phyloP scores from a whole-genome alignment of 2,888 invertebrate species.

The Cactoblastis cactorum region DNA sequence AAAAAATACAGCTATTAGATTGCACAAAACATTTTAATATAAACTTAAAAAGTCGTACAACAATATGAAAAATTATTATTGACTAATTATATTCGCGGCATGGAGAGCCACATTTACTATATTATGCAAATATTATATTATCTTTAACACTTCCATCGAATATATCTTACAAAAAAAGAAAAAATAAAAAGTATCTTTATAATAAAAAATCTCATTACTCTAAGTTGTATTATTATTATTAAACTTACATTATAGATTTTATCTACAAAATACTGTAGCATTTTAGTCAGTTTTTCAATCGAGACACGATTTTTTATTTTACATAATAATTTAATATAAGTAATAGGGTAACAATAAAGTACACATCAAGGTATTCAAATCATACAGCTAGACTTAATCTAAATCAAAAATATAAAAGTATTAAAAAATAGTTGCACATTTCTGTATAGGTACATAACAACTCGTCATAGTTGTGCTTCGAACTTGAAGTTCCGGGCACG shows the following conservation, averaged over 20 bases:
- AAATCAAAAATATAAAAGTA: slow-evolving; percentile 78
- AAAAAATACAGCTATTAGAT: slow-evolving; percentile 70
- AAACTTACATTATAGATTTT: slow-evolving; percentile 78
- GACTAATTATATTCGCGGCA: slow-evolving; percentile 86
- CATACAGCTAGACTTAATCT: slow-evolving; percentile 77
- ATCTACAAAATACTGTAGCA: slow-evolving; percentile 78
- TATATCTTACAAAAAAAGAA: slow-evolving; percentile 79
- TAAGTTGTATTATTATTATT: slow-evolving; percentile 73
- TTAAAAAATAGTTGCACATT: slow-evolving; percentile 78
- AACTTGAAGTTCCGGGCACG: slow-evolving; percentile 26
- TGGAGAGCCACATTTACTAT: slow-evolving; percentile 85
- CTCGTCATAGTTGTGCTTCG: slow-evolving; percentile 67
- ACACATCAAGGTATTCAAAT: slow-evolving; percentile 68
- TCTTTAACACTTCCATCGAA: slow-evolving; percentile 80
- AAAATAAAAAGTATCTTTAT: slow-evolving; percentile 76
- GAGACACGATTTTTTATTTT: slow-evolving; percentile 56
- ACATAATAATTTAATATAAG: slow-evolving; percentile 57
- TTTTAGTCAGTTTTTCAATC: slow-evolving; percentile 72
- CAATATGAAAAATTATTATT: slow-evolving; percentile 91
- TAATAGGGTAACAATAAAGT: slow-evolving; percentile 68
- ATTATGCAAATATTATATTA: slow-evolving; percentile 83
- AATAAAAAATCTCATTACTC: slow-evolving; percentile 78
- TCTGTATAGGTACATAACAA: slow-evolving; percentile 52
- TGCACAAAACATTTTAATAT: slow-evolving; percentile 92
- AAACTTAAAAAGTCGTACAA: slow-evolving; percentile 92